These are phyloP conservation scores for Spheniscus humboldti DNA, from an alignment of 2,797 vertebrate genomes.

Conservation along the genomic window DNA sequence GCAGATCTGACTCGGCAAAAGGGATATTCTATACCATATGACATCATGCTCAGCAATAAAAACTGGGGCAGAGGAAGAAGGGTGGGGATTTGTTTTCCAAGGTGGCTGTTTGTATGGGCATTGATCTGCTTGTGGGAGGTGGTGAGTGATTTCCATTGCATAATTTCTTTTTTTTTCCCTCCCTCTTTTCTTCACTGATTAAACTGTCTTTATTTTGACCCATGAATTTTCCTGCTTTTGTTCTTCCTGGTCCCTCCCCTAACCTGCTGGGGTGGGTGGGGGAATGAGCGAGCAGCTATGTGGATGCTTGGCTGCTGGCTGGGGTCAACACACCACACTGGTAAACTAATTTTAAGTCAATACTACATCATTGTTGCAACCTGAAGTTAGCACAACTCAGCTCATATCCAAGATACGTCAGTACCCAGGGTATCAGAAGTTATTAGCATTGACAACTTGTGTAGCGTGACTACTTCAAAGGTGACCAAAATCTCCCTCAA, in stretches of 20 bases:
- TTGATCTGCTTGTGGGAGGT: background rate
- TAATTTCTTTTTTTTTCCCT: rapidly evolving
- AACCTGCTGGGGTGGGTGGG: background rate
- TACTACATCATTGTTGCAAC: background rate
- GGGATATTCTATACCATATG: background rate
- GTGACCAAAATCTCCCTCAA: background rate
- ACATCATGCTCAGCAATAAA: background rate
- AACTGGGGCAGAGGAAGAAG: background rate
- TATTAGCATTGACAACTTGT: background rate
- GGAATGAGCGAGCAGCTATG: background rate
- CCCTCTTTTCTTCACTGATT: background rate
- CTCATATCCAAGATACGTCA: background rate
- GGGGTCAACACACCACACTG: background rate
- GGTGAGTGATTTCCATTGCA: background rate
- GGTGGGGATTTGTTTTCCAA: background rate
- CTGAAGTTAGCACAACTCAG: background rate
- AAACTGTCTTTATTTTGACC: background rate
- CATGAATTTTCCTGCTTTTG: background rate
- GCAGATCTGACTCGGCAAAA: background rate
- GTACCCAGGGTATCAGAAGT: background rate
- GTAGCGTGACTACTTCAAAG: background rate
- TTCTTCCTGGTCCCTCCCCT: background rate
- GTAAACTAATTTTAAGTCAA: background rate
- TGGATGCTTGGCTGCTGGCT: background rate
- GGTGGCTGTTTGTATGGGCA: background rate